Evolutionary conservation across 1,140 invertebrate genomes (phyloP).

Genomic region (Dendroctonus valens): DNA sequence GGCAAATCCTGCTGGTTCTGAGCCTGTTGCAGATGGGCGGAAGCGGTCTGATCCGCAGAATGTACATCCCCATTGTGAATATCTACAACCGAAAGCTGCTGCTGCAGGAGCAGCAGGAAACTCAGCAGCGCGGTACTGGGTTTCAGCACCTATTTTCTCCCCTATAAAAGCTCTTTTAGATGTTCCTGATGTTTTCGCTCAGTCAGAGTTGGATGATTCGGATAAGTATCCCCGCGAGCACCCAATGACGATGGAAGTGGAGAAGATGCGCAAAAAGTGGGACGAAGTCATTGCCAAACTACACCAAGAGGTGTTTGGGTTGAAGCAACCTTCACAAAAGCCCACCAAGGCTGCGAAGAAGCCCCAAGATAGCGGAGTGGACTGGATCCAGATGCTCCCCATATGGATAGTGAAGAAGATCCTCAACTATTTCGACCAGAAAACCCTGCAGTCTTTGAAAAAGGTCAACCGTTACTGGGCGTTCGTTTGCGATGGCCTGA

Average conservation of each 20-base stretch:
- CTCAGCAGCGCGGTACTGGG: no score
- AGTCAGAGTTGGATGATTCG: conserved; percentile 1
- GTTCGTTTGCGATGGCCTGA: conserved; percentile 22
- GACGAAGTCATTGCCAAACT: conserved; percentile 28
- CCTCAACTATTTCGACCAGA: conserved; percentile 32
- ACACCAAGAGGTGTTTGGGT: conserved; percentile 20
- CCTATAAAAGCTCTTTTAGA: not conserved
- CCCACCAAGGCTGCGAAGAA: not conserved
- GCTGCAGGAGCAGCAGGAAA: not conserved
- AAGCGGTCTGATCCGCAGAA: conserved; percentile 8
- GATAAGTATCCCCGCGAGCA: conserved; percentile 33
- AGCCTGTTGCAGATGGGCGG: conserved; percentile 8
- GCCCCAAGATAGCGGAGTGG: not conserved
- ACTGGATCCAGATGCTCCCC: conserved; percentile 32
- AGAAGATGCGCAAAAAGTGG: conserved; percentile 36
- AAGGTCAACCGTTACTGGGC: conserved; percentile 36
- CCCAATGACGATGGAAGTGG: conserved; percentile 30
- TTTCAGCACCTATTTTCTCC: not conserved
- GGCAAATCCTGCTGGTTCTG: conserved; percentile 4
- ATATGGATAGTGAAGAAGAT: conserved; percentile 39
- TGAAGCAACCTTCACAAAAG: conserved; percentile 4
- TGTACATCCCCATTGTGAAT: conserved; percentile 17
- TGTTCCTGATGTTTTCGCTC: not conserved
- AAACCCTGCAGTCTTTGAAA: conserved; percentile 31
- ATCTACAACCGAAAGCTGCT: conserved; percentile 15